phyloP scores from a whole-genome alignment of 2,797 vertebrate genomes.

The Sebastes iracundus region DNA sequence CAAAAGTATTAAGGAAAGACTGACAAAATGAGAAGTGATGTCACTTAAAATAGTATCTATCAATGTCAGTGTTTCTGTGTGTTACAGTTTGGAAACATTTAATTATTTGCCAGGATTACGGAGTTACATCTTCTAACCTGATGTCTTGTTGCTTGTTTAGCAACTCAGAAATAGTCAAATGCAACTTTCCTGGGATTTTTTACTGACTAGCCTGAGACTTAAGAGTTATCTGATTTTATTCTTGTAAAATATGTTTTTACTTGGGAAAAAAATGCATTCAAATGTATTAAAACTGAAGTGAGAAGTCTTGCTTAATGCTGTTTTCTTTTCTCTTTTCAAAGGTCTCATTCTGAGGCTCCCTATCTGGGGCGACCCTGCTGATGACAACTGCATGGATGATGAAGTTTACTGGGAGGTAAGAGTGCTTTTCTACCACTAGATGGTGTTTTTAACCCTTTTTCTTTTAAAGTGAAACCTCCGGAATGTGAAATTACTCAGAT shows the following conservation, averaged over 20 bases:
- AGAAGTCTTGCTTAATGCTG: background rate
- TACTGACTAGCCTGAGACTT: background rate
- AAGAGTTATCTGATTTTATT: background rate
- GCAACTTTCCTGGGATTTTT: background rate
- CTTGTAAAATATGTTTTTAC: background rate
- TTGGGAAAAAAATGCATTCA: background rate
- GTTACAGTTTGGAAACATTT: background rate
- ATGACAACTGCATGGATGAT: conserved; percentile 95
- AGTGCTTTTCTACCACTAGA: conserved; percentile 33
- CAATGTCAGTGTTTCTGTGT: background rate
- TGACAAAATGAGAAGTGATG: background rate
- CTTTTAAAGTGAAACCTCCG: background rate
- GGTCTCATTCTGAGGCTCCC: conserved; percentile 91
- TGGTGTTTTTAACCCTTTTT: conserved; percentile 6
- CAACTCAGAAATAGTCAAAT: background rate
- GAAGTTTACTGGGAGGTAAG: conserved; percentile 95
- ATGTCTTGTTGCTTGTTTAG: background rate
- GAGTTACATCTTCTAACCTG: background rate
- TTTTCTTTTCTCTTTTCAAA: conserved; percentile 51
- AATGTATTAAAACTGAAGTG: background rate
- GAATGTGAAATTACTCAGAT: background rate
- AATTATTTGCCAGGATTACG: background rate
- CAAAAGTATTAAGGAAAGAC: background rate
- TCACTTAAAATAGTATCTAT: background rate
- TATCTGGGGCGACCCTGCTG: conserved; percentile 90